Conservation (phyloP, 1,140 invertebrate species). For the Teleogryllus occipitalis region DNA sequence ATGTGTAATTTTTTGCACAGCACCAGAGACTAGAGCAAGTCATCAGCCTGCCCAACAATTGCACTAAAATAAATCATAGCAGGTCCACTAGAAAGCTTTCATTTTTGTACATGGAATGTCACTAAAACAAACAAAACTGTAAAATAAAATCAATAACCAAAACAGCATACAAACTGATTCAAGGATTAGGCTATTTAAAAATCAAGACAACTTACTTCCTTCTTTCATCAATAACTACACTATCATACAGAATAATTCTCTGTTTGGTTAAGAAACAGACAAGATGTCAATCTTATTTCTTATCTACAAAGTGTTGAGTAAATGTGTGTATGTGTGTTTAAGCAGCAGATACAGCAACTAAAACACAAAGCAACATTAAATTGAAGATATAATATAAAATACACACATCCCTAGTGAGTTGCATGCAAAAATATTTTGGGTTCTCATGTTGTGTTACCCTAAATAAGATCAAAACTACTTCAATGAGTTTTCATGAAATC, state of each 20-base stretch:
- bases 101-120: conserved; percentile 23
- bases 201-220: background rate
- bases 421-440: conserved; percentile 12
- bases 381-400: background rate
- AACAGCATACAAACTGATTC: background rate
- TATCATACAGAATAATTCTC: background rate
- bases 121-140: conserved; percentile 22
- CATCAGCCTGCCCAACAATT: conserved; percentile 13
- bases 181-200: background rate
- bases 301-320: conserved; percentile 7
- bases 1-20: background rate
- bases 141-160: conserved; percentile 15
- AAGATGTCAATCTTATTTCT: background rate
- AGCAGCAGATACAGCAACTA: background rate
- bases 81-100: conserved; percentile 14
- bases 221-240: background rate
- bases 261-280: background rate
- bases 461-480: too few relatives aligned
- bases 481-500: too few relatives aligned
- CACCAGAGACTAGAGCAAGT: conserved; percentile 7
- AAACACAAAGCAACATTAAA: conserved; percentile 7
- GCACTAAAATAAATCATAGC: conserved; percentile 9
- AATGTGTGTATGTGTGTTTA: conserved; percentile 13
- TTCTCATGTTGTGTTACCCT: background rate
- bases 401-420: conserved; percentile 11